Evolutionary conservation across 2,888 invertebrate species (phyloP), one percentile per base, ranked within the genome.

Genomic region (Amphipyra berbera): DNA sequence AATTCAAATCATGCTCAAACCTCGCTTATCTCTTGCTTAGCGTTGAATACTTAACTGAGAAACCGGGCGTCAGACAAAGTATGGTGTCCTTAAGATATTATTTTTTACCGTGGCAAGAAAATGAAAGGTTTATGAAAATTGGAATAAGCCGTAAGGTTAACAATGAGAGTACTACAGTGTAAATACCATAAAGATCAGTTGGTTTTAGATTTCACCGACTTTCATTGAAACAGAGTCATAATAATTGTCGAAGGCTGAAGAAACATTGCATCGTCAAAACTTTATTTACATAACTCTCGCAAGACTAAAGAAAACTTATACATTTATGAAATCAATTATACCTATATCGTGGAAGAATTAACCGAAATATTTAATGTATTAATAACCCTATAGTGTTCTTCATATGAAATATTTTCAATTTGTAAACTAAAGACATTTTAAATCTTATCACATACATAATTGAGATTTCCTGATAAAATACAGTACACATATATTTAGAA

Each of bases 161-260:
- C n/a, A 7, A 6, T 30, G 48, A 47, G 27, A 55, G 41, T 47
- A 55, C 30, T 41, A 9, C 3, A 45, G 41, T 12, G 14, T 21
- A 45, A 68, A 57, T 4, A 2, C 4, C 10, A 37, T 38, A 50
- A 49, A 70, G 37, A 41, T 49, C 14, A 63, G 44, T 45, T 27
- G 44, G 12, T 14, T 2, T 30, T 30, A 45, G n/a, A 47, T 63
- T 63, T 69, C 21, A n/a, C 37, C 44, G 10, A 37, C 30, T 44
- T 40, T 44, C 65, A 70, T 57, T 62, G 48, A 42, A 45, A 44
- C 35, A 73, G 27, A 42, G 44, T 41, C 12, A 66, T 49, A 56
- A 60, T 49, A 33, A 35, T 45, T 33, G 44, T 41, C 61, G 37
- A 60, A 56, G 57, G 50, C 47, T 52, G 41, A 45, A 58, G 56